Evolutionary conservation across 2,888 invertebrate species (phyloP), one percentile per base, ranked within the genome.

Genomic region (Agonum fuliginosum): DNA sequence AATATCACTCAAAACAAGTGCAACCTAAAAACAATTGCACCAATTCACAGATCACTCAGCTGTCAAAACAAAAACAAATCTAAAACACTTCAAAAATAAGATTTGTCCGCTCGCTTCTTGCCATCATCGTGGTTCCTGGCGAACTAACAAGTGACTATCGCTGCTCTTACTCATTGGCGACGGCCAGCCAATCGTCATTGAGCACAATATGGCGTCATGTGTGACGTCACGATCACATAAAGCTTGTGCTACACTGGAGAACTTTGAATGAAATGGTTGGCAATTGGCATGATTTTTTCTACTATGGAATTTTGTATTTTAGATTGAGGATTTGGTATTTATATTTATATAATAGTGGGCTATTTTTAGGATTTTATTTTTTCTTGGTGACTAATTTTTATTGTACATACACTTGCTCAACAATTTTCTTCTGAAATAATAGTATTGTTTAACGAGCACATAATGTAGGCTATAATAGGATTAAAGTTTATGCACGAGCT

Each of bases 61-160:
- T n/a, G n/a, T n/a, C n/a, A n/a, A n/a, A n/a, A n/a, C n/a, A n/a
- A n/a, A n/a, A n/a, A n/a, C n/a, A n/a, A n/a, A n/a, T 17, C 17
- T 58, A 62, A 62, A 62, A 62, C 27, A 62, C 58, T 14, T 62
- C 30, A 30, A 62, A 62, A 62, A 62, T 17, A 30, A 62, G 14
- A 27, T 54, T 54, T 54, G n/a, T 20, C 3, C 24, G 14, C 22
- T 14, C n/a, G 30, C 27, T 30, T 30, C 30, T 30, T 30, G 30
- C n/a, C n/a, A n/a, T n/a, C 58, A 62, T 62, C 14, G 19, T 30
- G 54, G n/a, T 14, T 62, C 4, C 58, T 62, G 58, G 30, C 27
- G 6, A 12, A 14, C 34, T 30, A 10, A 3, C 6, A 12, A 37
- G 12, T 5, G 0, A 12, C 12, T n/a, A n/a, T 30, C 58, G 27